phyloP scores from a whole-genome alignment of 2,797 vertebrate genomes.

The Chelonia mydas region DNA sequence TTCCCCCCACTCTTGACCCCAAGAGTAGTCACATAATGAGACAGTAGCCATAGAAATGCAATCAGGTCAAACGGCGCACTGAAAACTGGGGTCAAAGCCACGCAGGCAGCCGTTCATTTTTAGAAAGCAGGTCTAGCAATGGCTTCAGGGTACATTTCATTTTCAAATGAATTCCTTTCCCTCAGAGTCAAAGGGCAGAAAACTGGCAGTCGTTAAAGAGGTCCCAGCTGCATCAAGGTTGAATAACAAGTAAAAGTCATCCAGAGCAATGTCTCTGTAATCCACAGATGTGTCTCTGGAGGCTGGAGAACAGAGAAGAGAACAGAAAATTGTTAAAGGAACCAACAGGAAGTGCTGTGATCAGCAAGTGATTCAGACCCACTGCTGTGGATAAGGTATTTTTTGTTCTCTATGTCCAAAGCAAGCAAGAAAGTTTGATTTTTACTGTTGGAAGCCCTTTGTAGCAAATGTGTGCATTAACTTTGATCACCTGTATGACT shows the following conservation, averaged over 20 bases:
- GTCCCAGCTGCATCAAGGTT: constrained; percentile 57
- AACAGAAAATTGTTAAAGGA: constrained; percentile 31
- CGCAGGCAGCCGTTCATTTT: constrained; percentile 36
- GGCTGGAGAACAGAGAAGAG: background rate
- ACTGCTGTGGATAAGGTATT: background rate
- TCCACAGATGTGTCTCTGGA: constrained; percentile 35
- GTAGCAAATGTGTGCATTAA: background rate
- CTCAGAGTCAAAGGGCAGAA: constrained; percentile 59
- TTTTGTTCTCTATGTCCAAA: background rate
- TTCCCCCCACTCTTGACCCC: background rate
- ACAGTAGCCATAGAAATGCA: constrained; percentile 23
- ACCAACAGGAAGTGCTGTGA: background rate
- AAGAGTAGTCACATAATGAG: background rate
- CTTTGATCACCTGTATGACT: background rate
- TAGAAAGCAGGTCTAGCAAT: constrained; percentile 2
- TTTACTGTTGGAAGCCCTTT: background rate
- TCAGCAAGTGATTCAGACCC: constrained; percentile 15
- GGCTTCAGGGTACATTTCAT: constrained; percentile 48
- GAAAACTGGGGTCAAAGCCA: constrained; percentile 46
- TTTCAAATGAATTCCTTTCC: constrained; percentile 51
- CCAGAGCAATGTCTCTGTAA: background rate
- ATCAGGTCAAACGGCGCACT: background rate
- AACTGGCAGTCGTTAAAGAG: constrained; percentile 56
- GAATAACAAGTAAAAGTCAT: constrained; percentile 60
- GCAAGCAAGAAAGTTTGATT: background rate